Base-by-base conservation (phyloP, 1,140 invertebrate species). In the Akabosia matsudoensis region DNA sequence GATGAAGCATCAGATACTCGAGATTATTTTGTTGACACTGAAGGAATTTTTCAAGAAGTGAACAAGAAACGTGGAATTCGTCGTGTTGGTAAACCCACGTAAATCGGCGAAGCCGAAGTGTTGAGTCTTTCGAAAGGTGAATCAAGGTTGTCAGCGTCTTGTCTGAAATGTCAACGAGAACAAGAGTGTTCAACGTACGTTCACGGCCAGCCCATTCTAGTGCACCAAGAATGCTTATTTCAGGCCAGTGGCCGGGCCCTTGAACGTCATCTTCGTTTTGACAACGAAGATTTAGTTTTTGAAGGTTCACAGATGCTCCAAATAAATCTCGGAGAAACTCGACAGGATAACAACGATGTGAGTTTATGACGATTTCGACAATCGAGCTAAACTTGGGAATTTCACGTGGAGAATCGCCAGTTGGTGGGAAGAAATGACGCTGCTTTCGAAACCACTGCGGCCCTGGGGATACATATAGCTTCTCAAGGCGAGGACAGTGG, bases 391-490 rank as follows among this genome's bases (percentile, higher is more conserved):
- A 30, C 4, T 3, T 67, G 10, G 61, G 61, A 30, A 7, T 28
- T 7, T 67, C 61, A 13, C 61, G 61, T 13, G 24, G 28, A 31
- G 2, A 10, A 7, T 28, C 24, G 61, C 61, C 54, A 22, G 61
- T 30, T 28, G 61, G 61, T 30, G 61, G 61, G 28, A 67, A 67
- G 28, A 67, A 31, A 7, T 67, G 61, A 2, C 31, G 7, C 30
- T 67, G 61, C n/a, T 31, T 67, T 13, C 61, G 61, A n/a, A 67
- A 67, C 61, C 61, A 67, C 28, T 67, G 61, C 13, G 61, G 61
- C 28, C 7, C 28, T n/a, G 61, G 61, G 3, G 61, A 67, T 10
- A 67, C 61, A n/a, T 67, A 67, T 30, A 67, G 30, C 22, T 67
- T 67, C n/a, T 67, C 61, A 3, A 67, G 7, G 4, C 28, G 22